Evolutionary conservation across 1,140 invertebrate genomes (phyloP).

Genomic region (Carcinoscorpius rotundicauda): DNA sequence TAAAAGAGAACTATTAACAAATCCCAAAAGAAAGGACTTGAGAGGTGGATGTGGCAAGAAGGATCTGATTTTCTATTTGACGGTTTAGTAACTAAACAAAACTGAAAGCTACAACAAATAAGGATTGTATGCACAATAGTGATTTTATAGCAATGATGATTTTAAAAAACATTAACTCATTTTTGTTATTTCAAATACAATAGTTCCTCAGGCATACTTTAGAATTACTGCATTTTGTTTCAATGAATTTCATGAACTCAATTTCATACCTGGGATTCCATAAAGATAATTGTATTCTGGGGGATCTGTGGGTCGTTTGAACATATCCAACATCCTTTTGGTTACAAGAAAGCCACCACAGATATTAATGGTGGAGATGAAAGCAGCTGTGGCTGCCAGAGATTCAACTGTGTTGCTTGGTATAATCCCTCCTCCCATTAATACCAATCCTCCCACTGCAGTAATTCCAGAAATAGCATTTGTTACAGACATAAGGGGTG

Average conservation of each 20-base stretch:
- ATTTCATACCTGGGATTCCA: conserved; percentile 48
- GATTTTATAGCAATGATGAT: too few species aligned
- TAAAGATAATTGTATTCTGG: conserved; percentile 76
- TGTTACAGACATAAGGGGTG: conserved; percentile 84
- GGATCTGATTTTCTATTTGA: too few species aligned
- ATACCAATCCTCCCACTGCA: conserved; percentile 68
- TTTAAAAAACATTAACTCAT: too few species aligned
- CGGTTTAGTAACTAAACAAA: too few species aligned
- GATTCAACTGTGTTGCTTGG: conserved; percentile 54
- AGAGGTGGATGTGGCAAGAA: too few species aligned
- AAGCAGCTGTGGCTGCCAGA: conserved; percentile 63
- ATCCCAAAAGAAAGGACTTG: too few species aligned
- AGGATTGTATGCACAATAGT: too few species aligned
- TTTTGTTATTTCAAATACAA: too few species aligned
- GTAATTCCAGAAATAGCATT: conserved; percentile 87
- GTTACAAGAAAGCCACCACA: conserved; percentile 84
- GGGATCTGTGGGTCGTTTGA: conserved; percentile 65
- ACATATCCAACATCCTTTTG: conserved; percentile 86
- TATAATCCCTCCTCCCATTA: conserved; percentile 63
- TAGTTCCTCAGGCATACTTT: too few species aligned
- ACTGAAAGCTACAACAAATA: too few species aligned
- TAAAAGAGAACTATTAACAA: too few species aligned
- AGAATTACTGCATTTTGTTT: too few species aligned
- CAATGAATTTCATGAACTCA: not conserved
- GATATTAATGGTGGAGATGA: conserved; percentile 82